Evolutionary conservation across 2,113 vertebrate species (phyloP).

Genomic region (Pluvialis apricaria): DNA sequence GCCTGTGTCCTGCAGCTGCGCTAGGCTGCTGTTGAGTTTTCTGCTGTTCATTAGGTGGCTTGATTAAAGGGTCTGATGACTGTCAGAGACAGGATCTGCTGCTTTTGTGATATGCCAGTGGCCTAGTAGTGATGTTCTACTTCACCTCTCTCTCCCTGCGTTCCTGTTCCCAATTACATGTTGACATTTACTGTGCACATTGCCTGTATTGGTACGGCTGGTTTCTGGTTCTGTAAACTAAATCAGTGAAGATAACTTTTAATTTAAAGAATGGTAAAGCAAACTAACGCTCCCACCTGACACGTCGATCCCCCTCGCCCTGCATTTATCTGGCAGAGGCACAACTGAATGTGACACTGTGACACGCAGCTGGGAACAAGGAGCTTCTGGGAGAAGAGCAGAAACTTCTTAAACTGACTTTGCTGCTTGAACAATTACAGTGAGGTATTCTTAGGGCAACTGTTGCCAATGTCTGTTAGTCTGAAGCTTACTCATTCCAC

Average conservation of each 20-base stretch:
- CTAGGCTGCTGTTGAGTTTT: neutral
- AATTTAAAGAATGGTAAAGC: neutral
- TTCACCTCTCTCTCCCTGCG: neutral
- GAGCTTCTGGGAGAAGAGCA: neutral
- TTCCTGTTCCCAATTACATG: neutral
- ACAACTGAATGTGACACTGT: neutral
- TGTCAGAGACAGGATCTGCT: neutral
- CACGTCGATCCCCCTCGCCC: rapidly evolving
- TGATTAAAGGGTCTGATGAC: neutral
- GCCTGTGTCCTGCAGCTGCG: neutral
- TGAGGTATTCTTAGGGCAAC: neutral
- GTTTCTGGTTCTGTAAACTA: neutral
- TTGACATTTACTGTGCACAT: neutral
- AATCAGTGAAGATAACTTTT: neutral
- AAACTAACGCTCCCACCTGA: rapidly evolving
- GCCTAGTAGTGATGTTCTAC: neutral
- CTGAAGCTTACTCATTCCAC: neutral
- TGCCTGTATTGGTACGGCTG: neutral
- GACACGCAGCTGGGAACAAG: neutral
- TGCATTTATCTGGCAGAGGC: neutral
- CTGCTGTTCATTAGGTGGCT: neutral
- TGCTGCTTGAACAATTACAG: neutral
- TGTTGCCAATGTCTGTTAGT: neutral
- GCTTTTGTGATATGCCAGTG: neutral
- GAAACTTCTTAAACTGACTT: neutral